These are phyloP conservation scores for Thera obeliscata DNA, from an alignment of 2,888 invertebrate species.

Conservation along the genomic window DNA sequence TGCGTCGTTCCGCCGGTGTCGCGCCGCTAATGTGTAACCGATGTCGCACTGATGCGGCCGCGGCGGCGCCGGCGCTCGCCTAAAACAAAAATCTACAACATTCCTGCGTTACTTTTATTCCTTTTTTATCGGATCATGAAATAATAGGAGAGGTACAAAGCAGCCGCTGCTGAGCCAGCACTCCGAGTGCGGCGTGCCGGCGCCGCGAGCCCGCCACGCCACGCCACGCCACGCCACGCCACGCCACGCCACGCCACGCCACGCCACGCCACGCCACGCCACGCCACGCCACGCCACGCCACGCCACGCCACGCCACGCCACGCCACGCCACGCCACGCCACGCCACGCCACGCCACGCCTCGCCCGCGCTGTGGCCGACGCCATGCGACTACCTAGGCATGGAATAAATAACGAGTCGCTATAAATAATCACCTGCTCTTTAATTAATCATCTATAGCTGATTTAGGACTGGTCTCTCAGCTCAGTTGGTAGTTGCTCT, in stretches of 20 bases:
- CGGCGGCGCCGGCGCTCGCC: conserved; percentile 82
- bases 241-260: no score
- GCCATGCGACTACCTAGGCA: no score
- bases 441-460: no score
- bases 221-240: background rate
- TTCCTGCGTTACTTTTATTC: conserved; percentile 77
- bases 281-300: no score
- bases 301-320: background rate
- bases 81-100: conserved; percentile 75
- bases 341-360: no score
- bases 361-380: no score
- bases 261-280: background rate
- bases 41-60: conserved; percentile 77
- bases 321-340: background rate
- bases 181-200: conserved; percentile 3
- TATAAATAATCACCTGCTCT: no score
- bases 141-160: conserved; percentile 77
- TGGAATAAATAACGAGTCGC: no score
- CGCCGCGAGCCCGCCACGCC: background rate
- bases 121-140: conserved; percentile 79
- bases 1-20: background rate
- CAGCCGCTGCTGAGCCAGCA: conserved; percentile 58
- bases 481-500: no score
- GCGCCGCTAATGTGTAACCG: conserved; percentile 69
- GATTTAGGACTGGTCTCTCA: no score